Percentiles rank a stretch among this genome's conserved stretches.
phyloP scores from a whole-genome alignment of 2,113 vertebrate species.

The Hydrolagus affinis region DNA sequence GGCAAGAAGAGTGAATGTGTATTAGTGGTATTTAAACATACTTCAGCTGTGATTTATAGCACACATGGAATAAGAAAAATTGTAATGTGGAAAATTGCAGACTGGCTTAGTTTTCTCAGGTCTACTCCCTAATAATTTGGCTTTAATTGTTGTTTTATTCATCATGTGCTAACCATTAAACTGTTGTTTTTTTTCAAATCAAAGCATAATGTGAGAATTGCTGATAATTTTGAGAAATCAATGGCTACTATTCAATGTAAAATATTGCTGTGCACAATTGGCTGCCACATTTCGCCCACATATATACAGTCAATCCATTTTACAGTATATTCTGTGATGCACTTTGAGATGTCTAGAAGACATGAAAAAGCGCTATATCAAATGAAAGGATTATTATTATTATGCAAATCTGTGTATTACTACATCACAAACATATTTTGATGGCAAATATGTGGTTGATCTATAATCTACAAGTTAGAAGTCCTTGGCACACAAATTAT shows the following conservation, averaged over 20 bases:
- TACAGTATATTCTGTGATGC: too few species aligned
- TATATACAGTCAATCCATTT: too few species aligned
- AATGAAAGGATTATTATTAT: too few species aligned
- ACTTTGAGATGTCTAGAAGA: too few species aligned
- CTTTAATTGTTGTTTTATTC: neutral
- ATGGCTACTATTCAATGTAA: neutral
- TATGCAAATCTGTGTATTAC: neutral
- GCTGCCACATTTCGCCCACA: too few species aligned
- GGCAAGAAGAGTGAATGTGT: neutral
- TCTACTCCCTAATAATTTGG: neutral
- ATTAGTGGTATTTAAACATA: neutral
- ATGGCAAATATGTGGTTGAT: neutral
- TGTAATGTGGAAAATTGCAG: neutral
- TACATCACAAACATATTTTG: neutral
- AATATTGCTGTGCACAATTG: too few species aligned
- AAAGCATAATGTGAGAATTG: neutral
- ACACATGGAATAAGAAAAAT: neutral
- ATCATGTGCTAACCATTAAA: neutral
- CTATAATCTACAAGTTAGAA: neutral
- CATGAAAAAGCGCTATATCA: too few species aligned
- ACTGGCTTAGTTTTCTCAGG: neutral
- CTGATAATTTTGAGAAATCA: neutral
- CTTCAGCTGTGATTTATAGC: neutral
- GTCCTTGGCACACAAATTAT: neutral
- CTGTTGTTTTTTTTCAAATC: neutral